Base-by-base conservation (phyloP, 2,888 invertebrate genomes). In the Standfussiana lucernea region DNA sequence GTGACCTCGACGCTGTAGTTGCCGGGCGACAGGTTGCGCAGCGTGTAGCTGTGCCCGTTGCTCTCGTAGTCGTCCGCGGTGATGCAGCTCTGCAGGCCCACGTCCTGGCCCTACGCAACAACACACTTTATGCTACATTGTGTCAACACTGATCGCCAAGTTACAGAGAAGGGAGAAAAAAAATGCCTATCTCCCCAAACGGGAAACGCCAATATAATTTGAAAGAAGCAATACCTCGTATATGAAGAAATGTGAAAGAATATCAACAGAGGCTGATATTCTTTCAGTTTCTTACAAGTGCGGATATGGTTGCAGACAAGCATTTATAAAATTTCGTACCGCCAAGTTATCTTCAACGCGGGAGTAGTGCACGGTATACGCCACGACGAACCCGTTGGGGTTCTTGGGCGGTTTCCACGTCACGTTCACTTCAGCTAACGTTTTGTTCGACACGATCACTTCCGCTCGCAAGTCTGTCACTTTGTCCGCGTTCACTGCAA, bases 381-480 rank as follows among this genome's bases (percentile, higher is more conserved):
- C 98, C 62, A 99, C 97, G 66, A 99, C 98, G 79, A 98, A 97
- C 3, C 99, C 99, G 93, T 99, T 99, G 0, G 99, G 99, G 82
- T 98, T 96, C 37, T 92, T 88, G 0, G 99, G 99, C 86, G 98
- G 98, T 5, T 97, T 96, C 99, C 99, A 99, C 42, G 96, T 97
- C 6, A 99, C 95, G 67, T 97, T 97, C 24, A 98, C 97, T 86
- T 97, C 97, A 1, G 97, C 97, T 35, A 95, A 87, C 0, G 97
- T 96, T 85, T 95, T 95, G 82, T 97, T 96, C 24, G 95, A 94
- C 28, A 92, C 90, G 72, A 95, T 79, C 32, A 95, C 93, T 37
- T 93, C 90, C 1, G 96, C 97, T 1, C 92, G 94, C 35, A 97
- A 93, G 79, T 97, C 94, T 24, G 93, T 94, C 64, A 98, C 97